phyloP scores from a whole-genome alignment of 1,140 invertebrate species.

The Littorina saxatilis region DNA sequence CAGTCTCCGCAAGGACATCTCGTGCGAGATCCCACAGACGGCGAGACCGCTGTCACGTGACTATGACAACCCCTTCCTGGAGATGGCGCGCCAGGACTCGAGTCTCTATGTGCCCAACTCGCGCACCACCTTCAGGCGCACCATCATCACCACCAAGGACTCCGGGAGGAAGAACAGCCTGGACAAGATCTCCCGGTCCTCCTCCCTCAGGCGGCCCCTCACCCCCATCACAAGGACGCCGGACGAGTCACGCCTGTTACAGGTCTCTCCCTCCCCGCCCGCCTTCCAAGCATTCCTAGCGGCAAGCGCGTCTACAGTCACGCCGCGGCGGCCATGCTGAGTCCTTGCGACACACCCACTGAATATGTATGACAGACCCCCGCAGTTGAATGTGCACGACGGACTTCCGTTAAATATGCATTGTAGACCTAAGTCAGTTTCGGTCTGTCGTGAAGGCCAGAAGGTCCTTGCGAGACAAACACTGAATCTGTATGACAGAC shows the following conservation, averaged over 20 bases:
- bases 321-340: background rate
- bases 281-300: constrained; percentile 40
- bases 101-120: constrained; percentile 25
- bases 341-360: constrained; percentile 34
- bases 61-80: constrained; percentile 24
- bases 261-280: background rate
- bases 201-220: constrained; percentile 14
- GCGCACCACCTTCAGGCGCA: constrained; percentile 14
- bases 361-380: background rate
- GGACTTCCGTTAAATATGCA: too few species aligned
- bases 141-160: constrained; percentile 25
- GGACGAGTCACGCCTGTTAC: background rate
- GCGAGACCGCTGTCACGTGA: background rate
- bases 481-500: too few species aligned
- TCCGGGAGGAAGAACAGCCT: background rate
- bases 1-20: constrained; percentile 16
- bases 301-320: constrained; percentile 27
- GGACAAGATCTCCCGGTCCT: background rate
- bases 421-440: too few species aligned
- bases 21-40: background rate
- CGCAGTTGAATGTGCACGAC: too few species aligned
- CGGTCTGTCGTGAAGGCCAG: too few species aligned
- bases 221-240: constrained; percentile 38
- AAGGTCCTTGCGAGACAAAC: too few species aligned
- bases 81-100: constrained; percentile 29